A percentile compares a stretch with the other conserved stretches of the same genome.
Evolutionary conservation across 2,888 invertebrate species (phyloP).

Genomic region (Coelogynopora nodosa): DNA sequence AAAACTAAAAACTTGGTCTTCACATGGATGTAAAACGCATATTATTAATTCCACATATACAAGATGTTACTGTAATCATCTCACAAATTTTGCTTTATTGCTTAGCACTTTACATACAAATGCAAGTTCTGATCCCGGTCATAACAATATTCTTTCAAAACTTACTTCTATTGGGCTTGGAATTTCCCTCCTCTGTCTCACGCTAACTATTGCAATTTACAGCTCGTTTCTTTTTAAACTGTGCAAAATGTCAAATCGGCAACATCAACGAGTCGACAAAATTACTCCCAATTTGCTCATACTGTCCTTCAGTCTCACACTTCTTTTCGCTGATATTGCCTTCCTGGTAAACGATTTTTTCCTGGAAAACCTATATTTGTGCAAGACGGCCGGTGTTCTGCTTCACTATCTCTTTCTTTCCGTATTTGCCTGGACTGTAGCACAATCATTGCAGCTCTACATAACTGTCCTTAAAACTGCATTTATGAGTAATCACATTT

Average conservation of each 20-base stretch:
- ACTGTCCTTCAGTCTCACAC: not conserved
- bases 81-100: constrained; percentile 15
- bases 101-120: not conserved
- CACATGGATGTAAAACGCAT: not conserved
- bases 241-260: not conserved
- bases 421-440: constrained; percentile 1
- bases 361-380: not conserved
- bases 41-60: not conserved
- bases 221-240: not conserved
- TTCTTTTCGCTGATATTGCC: not conserved
- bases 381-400: not conserved
- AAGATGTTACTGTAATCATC: constrained; percentile 5
- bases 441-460: not conserved
- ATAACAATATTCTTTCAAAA: not conserved
- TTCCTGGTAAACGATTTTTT: not conserved
- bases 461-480: not conserved
- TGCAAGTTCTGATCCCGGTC: not conserved
- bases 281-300: not conserved
- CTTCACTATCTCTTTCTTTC: constrained; percentile 15
- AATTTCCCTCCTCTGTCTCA: not conserved
- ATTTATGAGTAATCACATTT: constrained; percentile 23
- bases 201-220: not conserved
- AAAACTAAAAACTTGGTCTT: not conserved
- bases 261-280: not conserved
- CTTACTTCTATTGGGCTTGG: not conserved